These are phyloP conservation scores for Andrena cerasifolii DNA, from an alignment of 1,140 invertebrate species.

Conservation along the genomic window DNA sequence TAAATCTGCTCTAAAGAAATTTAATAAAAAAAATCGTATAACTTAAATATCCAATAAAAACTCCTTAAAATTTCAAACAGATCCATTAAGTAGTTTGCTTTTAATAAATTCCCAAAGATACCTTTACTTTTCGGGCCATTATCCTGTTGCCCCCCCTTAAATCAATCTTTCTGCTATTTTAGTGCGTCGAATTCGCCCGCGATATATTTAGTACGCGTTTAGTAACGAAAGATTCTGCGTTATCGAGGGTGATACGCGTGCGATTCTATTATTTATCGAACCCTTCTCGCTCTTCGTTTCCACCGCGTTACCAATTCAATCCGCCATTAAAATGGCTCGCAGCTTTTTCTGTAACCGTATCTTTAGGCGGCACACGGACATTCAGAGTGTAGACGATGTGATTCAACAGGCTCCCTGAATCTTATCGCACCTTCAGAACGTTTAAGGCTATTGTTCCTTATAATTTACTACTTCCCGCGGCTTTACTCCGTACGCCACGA, in stretches of 20 bases:
- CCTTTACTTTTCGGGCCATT: too few species aligned
- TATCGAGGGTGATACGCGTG: conserved; percentile 45
- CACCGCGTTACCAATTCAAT: conserved; percentile 33
- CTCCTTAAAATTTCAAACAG: too few species aligned
- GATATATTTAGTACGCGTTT: too few species aligned
- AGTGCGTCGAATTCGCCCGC: too few species aligned
- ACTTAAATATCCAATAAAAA: too few species aligned
- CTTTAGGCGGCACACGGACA: not conserved
- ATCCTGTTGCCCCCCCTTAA: too few species aligned
- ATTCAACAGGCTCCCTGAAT: not conserved
- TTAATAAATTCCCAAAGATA: too few species aligned
- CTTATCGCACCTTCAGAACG: not conserved
- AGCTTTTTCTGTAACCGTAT: not conserved
- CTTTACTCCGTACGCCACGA: not conserved
- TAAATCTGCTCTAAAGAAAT: too few species aligned
- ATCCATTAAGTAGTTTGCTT: too few species aligned
- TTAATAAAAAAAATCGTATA: too few species aligned
- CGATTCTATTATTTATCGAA: conserved; percentile 56
- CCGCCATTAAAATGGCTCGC: not conserved
- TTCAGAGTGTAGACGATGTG: conserved; percentile 2
- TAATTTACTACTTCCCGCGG: conserved; percentile 32
- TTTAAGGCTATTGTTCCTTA: conserved; percentile 15
- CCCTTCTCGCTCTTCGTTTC: conserved; percentile 46
- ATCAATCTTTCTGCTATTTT: too few species aligned
- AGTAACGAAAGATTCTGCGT: too few species aligned